These are phyloP conservation scores for Pristionchus arcanus DNA, from an alignment of 2,888 invertebrate species.

Conservation along the genomic window DNA sequence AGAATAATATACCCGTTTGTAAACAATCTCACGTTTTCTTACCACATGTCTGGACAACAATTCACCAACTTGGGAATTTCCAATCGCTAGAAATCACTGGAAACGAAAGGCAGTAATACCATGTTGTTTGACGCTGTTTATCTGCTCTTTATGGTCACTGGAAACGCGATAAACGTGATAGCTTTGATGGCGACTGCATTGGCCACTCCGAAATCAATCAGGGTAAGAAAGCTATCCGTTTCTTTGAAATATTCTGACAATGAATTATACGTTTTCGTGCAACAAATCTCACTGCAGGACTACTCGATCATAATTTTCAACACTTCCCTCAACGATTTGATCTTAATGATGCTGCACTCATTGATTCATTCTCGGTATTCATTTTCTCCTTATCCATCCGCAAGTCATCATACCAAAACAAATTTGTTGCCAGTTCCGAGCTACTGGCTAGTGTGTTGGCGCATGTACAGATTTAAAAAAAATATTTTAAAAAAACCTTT, in stretches of 20 bases:
- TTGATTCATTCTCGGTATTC: not conserved
- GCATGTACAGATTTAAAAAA: too few relatives aligned
- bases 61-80: too few relatives aligned
- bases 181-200: not conserved
- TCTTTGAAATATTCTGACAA: too few relatives aligned
- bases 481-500: too few relatives aligned
- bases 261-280: too few relatives aligned
- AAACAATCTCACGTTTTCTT: too few relatives aligned
- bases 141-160: not conserved
- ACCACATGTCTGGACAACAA: too few relatives aligned
- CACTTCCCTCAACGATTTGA: not conserved
- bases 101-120: too few relatives aligned
- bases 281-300: not conserved
- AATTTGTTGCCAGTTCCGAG: too few relatives aligned
- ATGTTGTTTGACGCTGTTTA: not conserved
- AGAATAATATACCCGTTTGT: too few relatives aligned
- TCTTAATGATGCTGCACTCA: not conserved
- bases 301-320: constrained; percentile 4
- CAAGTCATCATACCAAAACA: not conserved
- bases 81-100: too few relatives aligned
- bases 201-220: not conserved
- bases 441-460: too few relatives aligned
- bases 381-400: not conserved
- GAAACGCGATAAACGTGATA: not conserved
- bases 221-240: not conserved